Conservation (phyloP, 1,140 invertebrate species). For the Thaumetopoea pityocampa region DNA sequence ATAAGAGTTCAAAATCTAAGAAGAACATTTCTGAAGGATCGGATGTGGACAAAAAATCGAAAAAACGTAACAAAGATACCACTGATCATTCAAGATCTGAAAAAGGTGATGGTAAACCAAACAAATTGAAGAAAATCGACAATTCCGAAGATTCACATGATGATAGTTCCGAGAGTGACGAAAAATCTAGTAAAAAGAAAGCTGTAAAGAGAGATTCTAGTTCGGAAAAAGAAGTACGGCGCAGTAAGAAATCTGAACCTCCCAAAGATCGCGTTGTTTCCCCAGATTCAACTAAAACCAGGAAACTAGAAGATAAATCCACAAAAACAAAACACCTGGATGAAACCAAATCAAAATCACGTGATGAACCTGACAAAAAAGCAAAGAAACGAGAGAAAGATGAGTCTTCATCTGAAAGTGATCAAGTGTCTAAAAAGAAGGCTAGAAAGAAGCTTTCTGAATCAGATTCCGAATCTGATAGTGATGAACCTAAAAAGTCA, state of each 20-base stretch:
- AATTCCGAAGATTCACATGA: slow-evolving; percentile 67
- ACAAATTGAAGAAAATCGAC: slow-evolving; percentile 61
- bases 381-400: slow-evolving; percentile 77
- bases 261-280: slow-evolving; percentile 51
- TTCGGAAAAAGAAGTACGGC: slow-evolving; percentile 63
- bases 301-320: slow-evolving; percentile 48
- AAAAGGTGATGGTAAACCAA: slow-evolving; percentile 48
- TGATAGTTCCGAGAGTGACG: slow-evolving; percentile 65
- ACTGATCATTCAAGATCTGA: slow-evolving; percentile 48
- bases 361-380: slow-evolving; percentile 62
- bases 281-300: slow-evolving; percentile 45
- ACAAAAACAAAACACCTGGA: slow-evolving; percentile 47
- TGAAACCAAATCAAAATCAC: slow-evolving; percentile 49
- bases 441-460: slow-evolving; percentile 68
- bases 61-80: slow-evolving; percentile 56
- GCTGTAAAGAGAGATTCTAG: slow-evolving; percentile 55
- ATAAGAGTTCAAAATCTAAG: slow-evolving; percentile 72
- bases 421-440: slow-evolving; percentile 75
- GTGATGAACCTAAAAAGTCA: slow-evolving; percentile 71
- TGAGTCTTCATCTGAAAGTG: slow-evolving; percentile 80
- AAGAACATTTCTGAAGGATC: slow-evolving; percentile 69
- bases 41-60: slow-evolving; percentile 60
- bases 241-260: slow-evolving; percentile 48
- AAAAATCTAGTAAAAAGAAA: slow-evolving; percentile 61
- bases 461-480: slow-evolving; percentile 70